phyloP scores from a whole-genome alignment of 2,797 vertebrate genomes.

The Tympanoctomys barrerae region DNA sequence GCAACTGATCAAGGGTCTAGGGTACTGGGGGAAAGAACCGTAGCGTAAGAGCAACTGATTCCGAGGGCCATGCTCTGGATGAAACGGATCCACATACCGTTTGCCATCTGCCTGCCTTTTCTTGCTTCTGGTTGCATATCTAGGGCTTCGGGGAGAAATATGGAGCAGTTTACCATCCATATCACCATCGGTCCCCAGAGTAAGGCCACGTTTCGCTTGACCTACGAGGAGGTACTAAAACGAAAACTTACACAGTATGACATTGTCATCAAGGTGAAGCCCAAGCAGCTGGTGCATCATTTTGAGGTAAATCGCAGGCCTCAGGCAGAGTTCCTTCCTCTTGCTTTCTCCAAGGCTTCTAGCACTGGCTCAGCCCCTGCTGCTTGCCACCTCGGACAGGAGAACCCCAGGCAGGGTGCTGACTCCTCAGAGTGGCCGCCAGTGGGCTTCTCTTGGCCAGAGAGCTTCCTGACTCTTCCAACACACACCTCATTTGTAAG shows the following conservation, averaged over 20 bases:
- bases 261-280: conserved; percentile 93
- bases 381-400: neutral
- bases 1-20: neutral
- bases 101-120: conserved; percentile 2
- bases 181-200: conserved; percentile 93
- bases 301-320: conserved; percentile 91
- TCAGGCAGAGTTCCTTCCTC: neutral
- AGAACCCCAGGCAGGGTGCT: neutral
- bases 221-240: conserved; percentile 95
- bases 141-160: conserved; percentile 95
- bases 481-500: neutral
- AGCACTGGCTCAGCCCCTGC: neutral
- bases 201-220: conserved; percentile 93
- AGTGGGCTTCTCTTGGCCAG: neutral
- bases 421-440: neutral
- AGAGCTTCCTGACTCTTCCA: neutral
- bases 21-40: neutral
- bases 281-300: conserved; percentile 92
- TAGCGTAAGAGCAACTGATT: neutral
- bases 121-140: conserved; percentile 47
- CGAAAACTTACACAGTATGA: conserved; percentile 93
- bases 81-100: neutral
- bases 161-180: conserved; percentile 96
- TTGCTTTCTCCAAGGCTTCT: rapidly evolving
- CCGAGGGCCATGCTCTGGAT: neutral